These are phyloP conservation scores for Probosciger aterrimus DNA, from an alignment of 2,113 vertebrate genomes.

Conservation along the genomic window DNA sequence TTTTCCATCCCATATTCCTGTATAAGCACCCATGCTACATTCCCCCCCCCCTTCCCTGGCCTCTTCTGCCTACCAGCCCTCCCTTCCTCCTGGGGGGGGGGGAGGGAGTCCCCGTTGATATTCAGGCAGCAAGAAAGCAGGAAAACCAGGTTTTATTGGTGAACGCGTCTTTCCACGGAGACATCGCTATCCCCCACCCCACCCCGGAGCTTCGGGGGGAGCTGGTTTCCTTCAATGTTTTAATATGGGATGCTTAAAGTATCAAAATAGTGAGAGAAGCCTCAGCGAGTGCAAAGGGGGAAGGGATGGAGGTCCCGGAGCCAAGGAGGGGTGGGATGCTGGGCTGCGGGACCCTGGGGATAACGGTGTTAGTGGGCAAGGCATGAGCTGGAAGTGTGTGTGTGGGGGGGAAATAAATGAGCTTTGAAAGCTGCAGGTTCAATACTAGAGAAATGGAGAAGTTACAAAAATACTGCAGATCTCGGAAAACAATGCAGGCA, in stretches of 20 bases:
- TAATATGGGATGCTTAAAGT: constrained; percentile 39
- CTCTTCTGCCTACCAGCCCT: background rate
- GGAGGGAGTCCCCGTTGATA: background rate
- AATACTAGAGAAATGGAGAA: constrained; percentile 25
- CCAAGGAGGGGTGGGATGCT: background rate
- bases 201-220: background rate
- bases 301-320: background rate
- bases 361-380: background rate
- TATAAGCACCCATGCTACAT: background rate
- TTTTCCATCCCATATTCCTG: constrained; percentile 42
- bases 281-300: constrained; percentile 12
- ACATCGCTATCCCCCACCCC: background rate
- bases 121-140: background rate
- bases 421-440: constrained; percentile 8
- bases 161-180: background rate
- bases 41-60: background rate
- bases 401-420: background rate
- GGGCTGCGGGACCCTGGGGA: background rate
- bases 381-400: background rate
- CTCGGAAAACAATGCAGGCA: constrained; percentile 45
- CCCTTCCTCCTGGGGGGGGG: background rate
- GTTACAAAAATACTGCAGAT: constrained; percentile 56
- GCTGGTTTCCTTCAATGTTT: constrained; percentile 19
- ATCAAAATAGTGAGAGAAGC: constrained; percentile 68
- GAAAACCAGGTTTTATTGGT: constrained; percentile 45